These are phyloP conservation scores for Rhadina sibilatrix DNA, from an alignment of 2,113 vertebrate species.

Conservation along the genomic window DNA sequence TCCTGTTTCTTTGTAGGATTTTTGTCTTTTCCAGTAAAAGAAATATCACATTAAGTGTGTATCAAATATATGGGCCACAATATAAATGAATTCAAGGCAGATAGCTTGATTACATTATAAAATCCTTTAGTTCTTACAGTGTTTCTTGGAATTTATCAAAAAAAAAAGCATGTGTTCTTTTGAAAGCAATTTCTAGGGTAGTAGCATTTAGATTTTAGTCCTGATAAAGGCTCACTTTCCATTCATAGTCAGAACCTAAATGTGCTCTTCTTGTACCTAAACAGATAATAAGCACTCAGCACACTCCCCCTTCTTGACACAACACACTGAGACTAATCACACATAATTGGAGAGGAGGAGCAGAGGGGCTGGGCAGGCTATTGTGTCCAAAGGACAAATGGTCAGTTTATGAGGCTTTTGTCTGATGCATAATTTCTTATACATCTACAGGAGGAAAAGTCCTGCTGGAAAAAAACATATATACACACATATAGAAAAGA, in stretches of 20 bases:
- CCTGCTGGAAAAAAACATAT: constrained; percentile 51
- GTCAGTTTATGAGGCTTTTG: constrained; percentile 99
- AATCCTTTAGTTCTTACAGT: not conserved
- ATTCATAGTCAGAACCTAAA: constrained; percentile 82
- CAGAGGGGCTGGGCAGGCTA: constrained; percentile 91
- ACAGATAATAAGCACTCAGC: constrained; percentile 88
- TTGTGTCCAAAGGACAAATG: constrained; percentile 99
- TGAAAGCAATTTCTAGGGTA: constrained; percentile 44
- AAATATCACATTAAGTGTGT: constrained; percentile 35
- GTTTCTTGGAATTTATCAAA: constrained; percentile 43
- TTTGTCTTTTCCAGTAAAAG: not conserved
- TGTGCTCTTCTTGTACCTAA: constrained; percentile 86
- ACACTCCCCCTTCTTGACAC: constrained; percentile 98
- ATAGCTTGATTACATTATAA: not conserved
- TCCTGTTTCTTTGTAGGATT: not conserved
- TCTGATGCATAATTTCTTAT: constrained; percentile 87
- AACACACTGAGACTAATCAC: constrained; percentile 99
- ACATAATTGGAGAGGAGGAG: constrained; percentile 99
- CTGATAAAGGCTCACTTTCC: constrained; percentile 83
- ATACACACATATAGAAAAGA: not conserved
- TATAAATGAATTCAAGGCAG: constrained; percentile 42
- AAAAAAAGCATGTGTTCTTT: constrained; percentile 48
- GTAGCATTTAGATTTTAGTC: constrained; percentile 76
- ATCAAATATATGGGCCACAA: not conserved
- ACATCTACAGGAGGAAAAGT: constrained; percentile 68